Base-by-base conservation (phyloP, 2,113 vertebrate species). In the Xenopus laevis region DNA sequence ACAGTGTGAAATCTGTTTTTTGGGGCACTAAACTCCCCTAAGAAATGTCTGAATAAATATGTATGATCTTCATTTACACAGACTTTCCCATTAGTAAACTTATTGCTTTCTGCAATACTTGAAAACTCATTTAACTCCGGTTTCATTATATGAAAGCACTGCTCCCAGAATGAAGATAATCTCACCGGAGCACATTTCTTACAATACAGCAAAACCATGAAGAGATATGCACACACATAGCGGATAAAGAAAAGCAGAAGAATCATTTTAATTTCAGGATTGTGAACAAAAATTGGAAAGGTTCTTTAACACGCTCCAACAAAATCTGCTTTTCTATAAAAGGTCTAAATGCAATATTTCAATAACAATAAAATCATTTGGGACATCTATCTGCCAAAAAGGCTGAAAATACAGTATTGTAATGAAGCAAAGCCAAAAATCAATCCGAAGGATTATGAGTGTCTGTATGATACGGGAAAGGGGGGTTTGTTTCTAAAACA, bases 31-130 rank as follows among this genome's bases (percentile, higher is more conserved):
- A 85, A 92, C 83, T 93, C 91, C 88, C 91, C 86, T 81, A 87
- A 87, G 89, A 86, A 86, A 83, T 33, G 71, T 59, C 82, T 78
- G 80, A 82, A 90, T 92, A 89, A 89, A 92, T 91, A 92, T 91
- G 91, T 84, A 91, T 86, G 65, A 79, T 61, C 73, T 81, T 78
- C 84, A 89, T 89, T 88, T 90, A 83, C 85, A 89, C 53, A 87
- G 79, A 46, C 65, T 74, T 79, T 87, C 85, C 82, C 82, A 80
- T 80, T 83, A 83, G 77, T 79, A 88, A 87, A 84, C 64, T 84
- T 83, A 88, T 85, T 80, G 82, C 78, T 81, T 74, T 86, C 85
- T 82, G 78, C 79, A 79, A 40, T 70, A 76, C 78, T 82, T 33
- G 78, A 87, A 87, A 89, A 79, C 78, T 86, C 86, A 85, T 87